phyloP scores from a whole-genome alignment of 2,888 invertebrate genomes.

The Eupithecia abbreviata region DNA sequence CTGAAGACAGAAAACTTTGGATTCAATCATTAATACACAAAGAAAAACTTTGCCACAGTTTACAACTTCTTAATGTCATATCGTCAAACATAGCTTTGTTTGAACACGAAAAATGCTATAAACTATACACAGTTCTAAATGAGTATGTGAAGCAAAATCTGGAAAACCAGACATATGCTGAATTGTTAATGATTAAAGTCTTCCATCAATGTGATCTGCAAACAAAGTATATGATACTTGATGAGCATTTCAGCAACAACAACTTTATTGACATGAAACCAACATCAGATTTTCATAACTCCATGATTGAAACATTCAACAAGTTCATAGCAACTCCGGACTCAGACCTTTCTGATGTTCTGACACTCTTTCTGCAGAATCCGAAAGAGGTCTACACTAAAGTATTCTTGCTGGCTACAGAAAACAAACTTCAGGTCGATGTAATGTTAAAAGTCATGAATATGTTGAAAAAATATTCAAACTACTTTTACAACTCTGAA shows the following conservation, averaged over 20 bases:
- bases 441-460: conserved; percentile 69
- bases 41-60: conserved; percentile 60
- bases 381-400: conserved; percentile 64
- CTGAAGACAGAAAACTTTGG: conserved; percentile 61
- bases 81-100: conserved; percentile 55
- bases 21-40: conserved; percentile 64
- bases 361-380: conserved; percentile 69
- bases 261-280: conserved; percentile 57
- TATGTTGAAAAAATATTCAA: conserved; percentile 61
- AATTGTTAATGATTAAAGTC: conserved; percentile 56
- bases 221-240: conserved; percentile 60
- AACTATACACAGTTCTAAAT: conserved; percentile 56
- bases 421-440: conserved; percentile 63
- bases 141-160: conserved; percentile 48
- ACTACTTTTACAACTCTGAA: conserved; percentile 66
- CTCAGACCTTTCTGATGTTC: conserved; percentile 60
- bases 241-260: conserved; percentile 60
- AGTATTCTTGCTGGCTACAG: conserved; percentile 65
- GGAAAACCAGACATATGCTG: conserved; percentile 51
- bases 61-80: conserved; percentile 55
- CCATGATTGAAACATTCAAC: conserved; percentile 69
- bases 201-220: conserved; percentile 59
- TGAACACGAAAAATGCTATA: conserved; percentile 56
- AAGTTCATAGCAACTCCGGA: conserved; percentile 62
- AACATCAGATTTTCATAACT: conserved; percentile 54